Evolutionary conservation across 2,113 vertebrate species (phyloP).

Genomic region (Scopus umbretta): DNA sequence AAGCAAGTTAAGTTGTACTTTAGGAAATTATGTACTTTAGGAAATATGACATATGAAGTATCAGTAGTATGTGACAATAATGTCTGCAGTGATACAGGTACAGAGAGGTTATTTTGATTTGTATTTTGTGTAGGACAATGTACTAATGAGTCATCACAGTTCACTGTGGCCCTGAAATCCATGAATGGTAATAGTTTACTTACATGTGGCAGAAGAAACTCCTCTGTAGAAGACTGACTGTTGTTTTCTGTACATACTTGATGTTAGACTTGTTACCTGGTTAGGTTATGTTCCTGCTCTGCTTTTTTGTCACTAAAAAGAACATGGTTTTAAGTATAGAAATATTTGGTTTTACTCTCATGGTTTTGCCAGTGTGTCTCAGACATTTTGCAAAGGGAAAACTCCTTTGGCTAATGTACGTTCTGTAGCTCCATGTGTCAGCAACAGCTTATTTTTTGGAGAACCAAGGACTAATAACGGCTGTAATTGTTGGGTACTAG

Average conservation of each 20-base stretch:
- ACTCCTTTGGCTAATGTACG: background rate
- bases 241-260: background rate
- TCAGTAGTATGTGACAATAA: background rate
- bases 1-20: background rate
- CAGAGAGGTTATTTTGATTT: background rate
- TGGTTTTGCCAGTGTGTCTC: background rate
- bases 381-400: background rate
- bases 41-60: rapidly evolving
- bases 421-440: background rate
- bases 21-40: background rate
- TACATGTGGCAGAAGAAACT: background rate
- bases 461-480: background rate
- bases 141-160: background rate
- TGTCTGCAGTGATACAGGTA: background rate
- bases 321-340: background rate
- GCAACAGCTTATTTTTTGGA: background rate
- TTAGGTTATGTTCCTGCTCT: background rate
- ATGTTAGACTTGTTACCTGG: background rate
- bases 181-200: background rate
- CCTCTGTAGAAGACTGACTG: background rate
- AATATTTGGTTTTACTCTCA: background rate
- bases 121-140: background rate
- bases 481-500: background rate
- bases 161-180: background rate
- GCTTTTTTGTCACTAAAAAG: background rate